phyloP scores from a whole-genome alignment of 2,888 invertebrate species.

The Eulithis testata region DNA sequence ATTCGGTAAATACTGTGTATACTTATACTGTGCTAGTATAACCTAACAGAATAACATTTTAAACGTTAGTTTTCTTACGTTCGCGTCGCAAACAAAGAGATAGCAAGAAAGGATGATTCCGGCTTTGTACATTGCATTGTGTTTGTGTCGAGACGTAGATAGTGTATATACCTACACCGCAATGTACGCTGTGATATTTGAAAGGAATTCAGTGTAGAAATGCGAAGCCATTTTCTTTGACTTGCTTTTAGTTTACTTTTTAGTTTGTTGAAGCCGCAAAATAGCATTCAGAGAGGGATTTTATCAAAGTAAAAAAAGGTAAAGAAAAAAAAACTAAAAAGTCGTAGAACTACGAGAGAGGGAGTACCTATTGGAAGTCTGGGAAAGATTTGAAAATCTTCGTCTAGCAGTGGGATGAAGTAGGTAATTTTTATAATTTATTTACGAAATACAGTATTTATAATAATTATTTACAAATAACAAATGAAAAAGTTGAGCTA shows the following conservation, averaged over 20 bases:
- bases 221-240: neutral
- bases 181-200: neutral
- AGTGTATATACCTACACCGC: neutral
- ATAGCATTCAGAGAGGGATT: too few species aligned
- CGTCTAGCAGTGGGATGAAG: too few species aligned
- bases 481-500: too few species aligned
- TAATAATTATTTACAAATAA: too few species aligned
- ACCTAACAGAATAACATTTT: neutral
- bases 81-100: neutral
- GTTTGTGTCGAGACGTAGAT: neutral
- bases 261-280: too few species aligned
- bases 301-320: too few species aligned
- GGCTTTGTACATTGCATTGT: conserved; percentile 1
- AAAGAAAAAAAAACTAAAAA: too few species aligned
- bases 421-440: too few species aligned
- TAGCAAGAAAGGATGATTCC: conserved; percentile 6
- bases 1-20: neutral
- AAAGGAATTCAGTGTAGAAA: conserved; percentile 1
- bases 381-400: too few species aligned
- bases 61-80: neutral
- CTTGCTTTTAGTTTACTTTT: conserved; percentile 2
- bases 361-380: too few species aligned
- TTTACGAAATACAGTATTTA: too few species aligned
- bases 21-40: neutral
- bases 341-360: too few species aligned